Conservation (phyloP, 2,797 vertebrate genomes). For the Austrolebias charrua region DNA sequence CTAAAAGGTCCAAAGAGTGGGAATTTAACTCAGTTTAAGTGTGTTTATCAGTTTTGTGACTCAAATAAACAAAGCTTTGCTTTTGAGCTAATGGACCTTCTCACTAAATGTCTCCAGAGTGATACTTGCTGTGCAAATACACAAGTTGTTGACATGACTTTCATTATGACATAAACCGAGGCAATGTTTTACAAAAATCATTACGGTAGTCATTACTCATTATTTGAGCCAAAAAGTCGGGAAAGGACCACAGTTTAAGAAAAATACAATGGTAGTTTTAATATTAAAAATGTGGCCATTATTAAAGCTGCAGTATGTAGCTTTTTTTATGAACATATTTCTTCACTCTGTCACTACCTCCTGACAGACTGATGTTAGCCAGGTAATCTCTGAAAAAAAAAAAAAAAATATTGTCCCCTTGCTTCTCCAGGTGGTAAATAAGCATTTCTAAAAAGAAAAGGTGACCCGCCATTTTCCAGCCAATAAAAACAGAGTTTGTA, state of each 20-base stretch:
- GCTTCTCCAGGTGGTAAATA: too few species aligned
- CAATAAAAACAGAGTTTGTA: too few species aligned
- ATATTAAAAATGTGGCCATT: too few species aligned
- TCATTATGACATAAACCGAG: constrained; percentile 14
- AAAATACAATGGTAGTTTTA: too few species aligned
- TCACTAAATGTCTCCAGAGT: constrained; percentile 11
- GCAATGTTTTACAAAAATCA: background rate
- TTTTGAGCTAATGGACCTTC: constrained; percentile 31
- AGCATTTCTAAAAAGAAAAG: too few species aligned
- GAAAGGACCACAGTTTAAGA: constrained; percentile 2
- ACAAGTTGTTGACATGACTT: constrained; percentile 30
- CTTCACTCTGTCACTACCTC: too few species aligned
- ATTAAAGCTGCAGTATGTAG: too few species aligned
- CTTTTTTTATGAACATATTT: too few species aligned
- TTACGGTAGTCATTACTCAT: background rate
- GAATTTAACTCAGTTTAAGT: constrained; percentile 38
- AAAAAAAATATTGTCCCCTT: too few species aligned
- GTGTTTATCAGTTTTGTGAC: constrained; percentile 41
- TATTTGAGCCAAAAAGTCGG: constrained; percentile 1
- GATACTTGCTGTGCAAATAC: constrained; percentile 40
- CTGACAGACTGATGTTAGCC: too few species aligned
- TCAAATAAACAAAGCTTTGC: constrained; percentile 55
- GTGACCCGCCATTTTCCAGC: too few species aligned
- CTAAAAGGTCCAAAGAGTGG: constrained; percentile 11
- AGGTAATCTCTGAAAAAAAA: too few species aligned